Evolutionary conservation across 1,140 invertebrate genomes (phyloP).

Genomic region (Ceratina japonica): DNA sequence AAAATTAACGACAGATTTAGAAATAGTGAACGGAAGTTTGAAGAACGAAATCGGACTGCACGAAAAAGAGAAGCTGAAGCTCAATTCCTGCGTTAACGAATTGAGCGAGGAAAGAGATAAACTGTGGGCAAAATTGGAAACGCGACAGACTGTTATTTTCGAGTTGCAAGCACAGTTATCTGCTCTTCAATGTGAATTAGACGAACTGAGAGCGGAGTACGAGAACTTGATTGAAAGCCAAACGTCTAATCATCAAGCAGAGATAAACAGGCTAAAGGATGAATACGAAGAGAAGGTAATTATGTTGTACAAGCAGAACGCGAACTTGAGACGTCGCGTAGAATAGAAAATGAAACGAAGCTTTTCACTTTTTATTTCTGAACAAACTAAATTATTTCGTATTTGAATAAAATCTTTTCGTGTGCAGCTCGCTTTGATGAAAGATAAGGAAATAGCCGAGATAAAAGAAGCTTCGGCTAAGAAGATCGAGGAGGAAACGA

Average conservation of each 20-base stretch:
- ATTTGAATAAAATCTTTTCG: too few relatives aligned
- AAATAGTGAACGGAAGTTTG: slow-evolving; percentile 15
- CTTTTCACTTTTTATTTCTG: too few relatives aligned
- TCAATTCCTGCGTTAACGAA: slow-evolving; percentile 39
- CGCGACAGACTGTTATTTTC: slow-evolving; percentile 57
- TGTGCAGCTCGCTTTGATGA: slow-evolving; percentile 58
- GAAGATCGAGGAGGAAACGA: slow-evolving; percentile 69
- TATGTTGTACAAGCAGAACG: slow-evolving; percentile 58
- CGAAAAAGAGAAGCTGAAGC: slow-evolving; percentile 49
- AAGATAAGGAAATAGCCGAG: slow-evolving; percentile 69
- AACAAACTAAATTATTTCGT: too few relatives aligned
- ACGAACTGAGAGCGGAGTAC: slow-evolving; percentile 62
- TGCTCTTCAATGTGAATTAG: slow-evolving; percentile 58
- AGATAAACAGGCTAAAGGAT: slow-evolving; percentile 56
- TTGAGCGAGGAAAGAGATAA: slow-evolving; percentile 29
- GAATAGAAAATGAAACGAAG: slow-evolving; percentile 58
- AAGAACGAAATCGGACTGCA: slow-evolving; percentile 45
- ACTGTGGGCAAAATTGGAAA: slow-evolving; percentile 36
- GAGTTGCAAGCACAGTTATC: slow-evolving; percentile 62
- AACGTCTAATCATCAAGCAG: slow-evolving; percentile 47
- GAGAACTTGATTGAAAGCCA: slow-evolving; percentile 57
- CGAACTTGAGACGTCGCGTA: slow-evolving; percentile 50
- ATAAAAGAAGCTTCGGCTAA: slow-evolving; percentile 61
- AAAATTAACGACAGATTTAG: slow-evolving; percentile 40
- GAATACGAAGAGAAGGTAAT: slow-evolving; percentile 64